These are phyloP conservation scores for Ascidia mentula DNA, from an alignment of 23 tunicate genomes.

Conservation along the genomic window DNA sequence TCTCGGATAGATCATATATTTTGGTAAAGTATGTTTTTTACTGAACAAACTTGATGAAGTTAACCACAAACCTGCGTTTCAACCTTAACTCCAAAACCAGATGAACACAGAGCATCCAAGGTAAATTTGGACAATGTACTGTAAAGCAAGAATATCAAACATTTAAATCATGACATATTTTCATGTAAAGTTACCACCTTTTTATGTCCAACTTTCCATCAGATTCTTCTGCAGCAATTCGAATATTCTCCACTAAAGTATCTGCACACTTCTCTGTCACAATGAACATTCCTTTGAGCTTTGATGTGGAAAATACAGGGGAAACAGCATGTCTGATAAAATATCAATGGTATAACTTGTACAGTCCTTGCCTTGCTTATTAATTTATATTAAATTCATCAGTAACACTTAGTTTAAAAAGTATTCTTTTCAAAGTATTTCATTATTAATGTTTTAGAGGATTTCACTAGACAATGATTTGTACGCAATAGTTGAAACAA, in stretches of 20 bases:
- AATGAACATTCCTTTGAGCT: constrained; percentile 54
- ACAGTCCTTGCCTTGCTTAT: too few relatives aligned
- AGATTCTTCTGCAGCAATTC: constrained; percentile 16
- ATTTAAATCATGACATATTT: neutral
- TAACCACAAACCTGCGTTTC: constrained; percentile 7
- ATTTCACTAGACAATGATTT: too few relatives aligned
- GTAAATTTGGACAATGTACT: constrained; percentile 34
- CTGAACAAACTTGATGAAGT: too few relatives aligned
- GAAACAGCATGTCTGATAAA: constrained; percentile 8
- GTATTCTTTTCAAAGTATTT: too few relatives aligned
- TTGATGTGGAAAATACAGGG: constrained; percentile 68
- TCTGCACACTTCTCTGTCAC: constrained; percentile 51
- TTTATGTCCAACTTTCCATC: constrained; percentile 57
- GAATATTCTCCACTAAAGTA: constrained; percentile 18
- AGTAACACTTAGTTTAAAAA: too few relatives aligned
- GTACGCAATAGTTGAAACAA: too few relatives aligned
- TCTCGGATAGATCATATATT: too few relatives aligned
- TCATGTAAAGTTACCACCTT: constrained; percentile 16
- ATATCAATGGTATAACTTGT: too few relatives aligned
- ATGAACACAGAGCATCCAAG: constrained; percentile 34
- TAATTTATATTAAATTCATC: too few relatives aligned
- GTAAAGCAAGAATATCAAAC: neutral
- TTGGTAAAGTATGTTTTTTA: too few relatives aligned
- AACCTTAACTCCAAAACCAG: constrained; percentile 48
- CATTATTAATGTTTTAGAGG: too few relatives aligned